Percentiles rank a stretch among this genome's conserved stretches.
Evolutionary conservation across 2,888 invertebrate species (phyloP).

Genomic region (Macrophya annulata): DNA sequence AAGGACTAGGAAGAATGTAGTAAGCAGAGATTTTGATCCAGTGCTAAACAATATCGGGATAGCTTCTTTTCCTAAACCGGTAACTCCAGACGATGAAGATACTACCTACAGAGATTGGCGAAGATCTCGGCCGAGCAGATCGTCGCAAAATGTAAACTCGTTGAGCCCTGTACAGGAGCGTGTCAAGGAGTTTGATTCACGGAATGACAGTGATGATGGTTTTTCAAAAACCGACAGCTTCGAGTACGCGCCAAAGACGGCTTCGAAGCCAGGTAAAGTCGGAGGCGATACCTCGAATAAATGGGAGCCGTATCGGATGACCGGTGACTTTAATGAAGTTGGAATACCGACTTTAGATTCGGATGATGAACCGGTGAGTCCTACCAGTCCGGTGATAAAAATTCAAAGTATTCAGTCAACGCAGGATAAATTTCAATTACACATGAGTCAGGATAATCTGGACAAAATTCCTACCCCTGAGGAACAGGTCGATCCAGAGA

Average conservation of each 20-base stretch:
- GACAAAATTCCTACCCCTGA: constrained; percentile 3
- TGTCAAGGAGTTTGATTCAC: constrained; percentile 20
- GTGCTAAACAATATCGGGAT: constrained; percentile 43
- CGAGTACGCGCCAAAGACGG: constrained; percentile 64
- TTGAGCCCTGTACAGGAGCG: constrained; percentile 52
- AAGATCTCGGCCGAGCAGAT: background rate
- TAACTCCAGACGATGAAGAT: constrained; percentile 48
- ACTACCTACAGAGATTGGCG: constrained; percentile 17
- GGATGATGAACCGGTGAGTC: background rate
- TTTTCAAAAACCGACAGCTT: constrained; percentile 68
- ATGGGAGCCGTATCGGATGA: constrained; percentile 52
- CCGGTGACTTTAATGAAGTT: constrained; percentile 76
- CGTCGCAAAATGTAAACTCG: constrained; percentile 32
- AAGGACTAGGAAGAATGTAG: constrained; percentile 68
- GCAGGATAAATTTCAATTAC: constrained; percentile 42
- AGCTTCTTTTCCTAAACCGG: constrained; percentile 2
- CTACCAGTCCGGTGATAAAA: constrained; percentile 33
- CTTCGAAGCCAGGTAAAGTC: background rate
- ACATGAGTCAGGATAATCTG: constrained; percentile 32
- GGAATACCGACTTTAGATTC: constrained; percentile 70
- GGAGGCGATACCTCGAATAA: constrained; percentile 22
- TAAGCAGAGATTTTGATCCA: constrained; percentile 67
- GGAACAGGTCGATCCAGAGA: background rate
- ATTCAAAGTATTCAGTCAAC: constrained; percentile 46
- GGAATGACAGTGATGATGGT: constrained; percentile 61